A percentile compares a stretch with the other conserved stretches of the same genome.
These are phyloP conservation scores for Hypsopygia costalis DNA, from an alignment of 2,888 invertebrate genomes.

Conservation along the genomic window DNA sequence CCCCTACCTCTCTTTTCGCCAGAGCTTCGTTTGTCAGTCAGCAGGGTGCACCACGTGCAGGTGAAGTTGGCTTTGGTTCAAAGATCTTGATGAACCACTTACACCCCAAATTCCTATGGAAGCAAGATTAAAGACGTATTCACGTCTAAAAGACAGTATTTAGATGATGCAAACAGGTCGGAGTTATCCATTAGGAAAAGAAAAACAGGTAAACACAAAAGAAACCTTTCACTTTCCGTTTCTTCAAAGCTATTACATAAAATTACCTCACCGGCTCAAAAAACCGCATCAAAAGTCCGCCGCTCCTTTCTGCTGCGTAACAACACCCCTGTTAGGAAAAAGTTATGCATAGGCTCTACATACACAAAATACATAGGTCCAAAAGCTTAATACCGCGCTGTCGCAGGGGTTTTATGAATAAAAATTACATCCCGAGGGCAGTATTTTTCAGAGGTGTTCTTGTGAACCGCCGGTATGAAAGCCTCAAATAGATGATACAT, in stretches of 20 bases:
- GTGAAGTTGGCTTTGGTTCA: too few species aligned
- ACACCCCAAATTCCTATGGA: too few species aligned
- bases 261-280: background rate
- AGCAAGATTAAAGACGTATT: too few species aligned
- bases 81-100: too few species aligned
- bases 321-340: background rate
- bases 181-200: too few species aligned
- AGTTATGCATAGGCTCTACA: background rate
- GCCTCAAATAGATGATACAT: conserved; percentile 8
- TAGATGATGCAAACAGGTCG: too few species aligned
- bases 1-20: too few species aligned
- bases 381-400: background rate
- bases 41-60: too few species aligned
- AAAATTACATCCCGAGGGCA: conserved; percentile 5
- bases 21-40: too few species aligned
- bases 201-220: background rate
- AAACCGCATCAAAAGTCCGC: background rate
- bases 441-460: conserved; percentile 2
- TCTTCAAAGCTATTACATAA: background rate
- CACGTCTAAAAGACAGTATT: too few species aligned
- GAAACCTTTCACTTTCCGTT: background rate
- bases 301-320: background rate
- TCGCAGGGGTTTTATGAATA: conserved; percentile 7
- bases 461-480: conserved; percentile 5
- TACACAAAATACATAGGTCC: background rate